phyloP scores from a whole-genome alignment of 1,140 invertebrate genomes.

The Drosophila serrata region DNA sequence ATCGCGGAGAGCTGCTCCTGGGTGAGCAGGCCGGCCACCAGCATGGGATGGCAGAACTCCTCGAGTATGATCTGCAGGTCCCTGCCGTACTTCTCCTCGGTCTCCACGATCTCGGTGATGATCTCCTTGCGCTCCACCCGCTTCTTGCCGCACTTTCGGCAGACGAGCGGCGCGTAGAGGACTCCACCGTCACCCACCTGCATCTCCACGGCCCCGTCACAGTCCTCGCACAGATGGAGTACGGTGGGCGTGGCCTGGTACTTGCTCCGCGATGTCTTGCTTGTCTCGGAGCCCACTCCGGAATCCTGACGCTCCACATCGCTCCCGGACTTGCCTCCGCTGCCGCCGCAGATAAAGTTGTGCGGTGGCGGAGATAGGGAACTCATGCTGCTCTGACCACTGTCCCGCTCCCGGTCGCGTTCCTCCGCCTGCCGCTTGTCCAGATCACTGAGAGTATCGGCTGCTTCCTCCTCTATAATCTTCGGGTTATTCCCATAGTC shows the following conservation, averaged over 20 bases:
- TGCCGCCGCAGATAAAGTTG: conserved; percentile 67
- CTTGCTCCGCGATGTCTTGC: conserved; percentile 92
- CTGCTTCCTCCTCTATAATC: conserved; percentile 87
- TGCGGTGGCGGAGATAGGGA: conserved; percentile 83
- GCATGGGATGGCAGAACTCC: conserved; percentile 97
- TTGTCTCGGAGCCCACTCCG: conserved; percentile 96
- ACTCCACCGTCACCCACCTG: conserved; percentile 89
- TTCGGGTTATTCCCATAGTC: conserved; percentile 87
- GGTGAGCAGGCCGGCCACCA: conserved; percentile 93
- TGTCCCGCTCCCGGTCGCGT: conserved; percentile 86
- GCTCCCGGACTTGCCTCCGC: conserved; percentile 70
- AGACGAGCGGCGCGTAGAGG: conserved; percentile 92
- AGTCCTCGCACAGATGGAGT: conserved; percentile 91
- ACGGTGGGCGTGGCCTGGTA: conserved; percentile 87
- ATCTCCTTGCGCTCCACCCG: conserved; percentile 96
- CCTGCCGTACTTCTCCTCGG: conserved; percentile 97
- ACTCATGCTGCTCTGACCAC: conserved; percentile 88
- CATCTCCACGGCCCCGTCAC: conserved; percentile 90
- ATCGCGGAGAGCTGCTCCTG: conserved; percentile 94
- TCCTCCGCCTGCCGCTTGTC: conserved; percentile 65
- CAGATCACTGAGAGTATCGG: conserved; percentile 86
- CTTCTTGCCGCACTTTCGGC: conserved; percentile 94
- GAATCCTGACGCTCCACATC: conserved; percentile 96
- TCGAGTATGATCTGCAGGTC: conserved; percentile 96
- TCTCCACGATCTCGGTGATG: conserved; percentile 97